Percentiles rank a stretch among this genome's conserved stretches.
Conservation (phyloP, 2,888 invertebrate genomes). For the Luperina nickerlii region DNA sequence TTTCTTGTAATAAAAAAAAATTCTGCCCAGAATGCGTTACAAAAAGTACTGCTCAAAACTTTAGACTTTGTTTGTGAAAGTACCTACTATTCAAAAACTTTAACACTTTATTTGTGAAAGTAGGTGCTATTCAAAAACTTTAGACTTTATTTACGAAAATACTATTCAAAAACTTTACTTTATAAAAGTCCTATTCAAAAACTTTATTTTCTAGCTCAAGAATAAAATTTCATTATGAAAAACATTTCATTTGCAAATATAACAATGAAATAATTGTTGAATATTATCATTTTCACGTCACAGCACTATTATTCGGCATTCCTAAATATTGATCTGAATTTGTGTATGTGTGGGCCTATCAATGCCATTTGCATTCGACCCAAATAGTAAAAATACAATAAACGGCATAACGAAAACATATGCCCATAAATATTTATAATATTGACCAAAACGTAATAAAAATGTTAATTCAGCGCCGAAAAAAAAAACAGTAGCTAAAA, state of each 20-base stretch:
- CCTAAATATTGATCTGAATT: slow-evolving; percentile 50
- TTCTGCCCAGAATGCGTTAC: background rate
- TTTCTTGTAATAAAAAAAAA: background rate
- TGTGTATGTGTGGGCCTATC: slow-evolving; percentile 52
- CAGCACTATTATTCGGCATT: slow-evolving; percentile 37
- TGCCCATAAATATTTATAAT: slow-evolving; percentile 65
- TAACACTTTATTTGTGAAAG: no score
- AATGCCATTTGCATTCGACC: slow-evolving; percentile 60
- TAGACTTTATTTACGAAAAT: no score
- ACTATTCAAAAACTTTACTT: no score
- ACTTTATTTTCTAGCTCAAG: background rate
- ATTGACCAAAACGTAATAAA: slow-evolving; percentile 44
- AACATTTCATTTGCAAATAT: slow-evolving; percentile 1
- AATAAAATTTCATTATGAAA: background rate
- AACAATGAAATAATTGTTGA: slow-evolving; percentile 14
- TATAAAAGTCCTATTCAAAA: no score
- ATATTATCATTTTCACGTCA: slow-evolving; percentile 29
- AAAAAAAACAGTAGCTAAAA: slow-evolving; percentile 50
- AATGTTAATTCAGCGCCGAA: slow-evolving; percentile 44
- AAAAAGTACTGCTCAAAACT: background rate
- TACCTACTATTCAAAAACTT: no score
- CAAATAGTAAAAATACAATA: slow-evolving; percentile 67
- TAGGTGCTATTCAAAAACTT: no score
- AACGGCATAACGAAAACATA: slow-evolving; percentile 63
- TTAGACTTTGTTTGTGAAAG: no score